phyloP scores from a whole-genome alignment of 2,113 vertebrate genomes.

The Blennius ocellaris region DNA sequence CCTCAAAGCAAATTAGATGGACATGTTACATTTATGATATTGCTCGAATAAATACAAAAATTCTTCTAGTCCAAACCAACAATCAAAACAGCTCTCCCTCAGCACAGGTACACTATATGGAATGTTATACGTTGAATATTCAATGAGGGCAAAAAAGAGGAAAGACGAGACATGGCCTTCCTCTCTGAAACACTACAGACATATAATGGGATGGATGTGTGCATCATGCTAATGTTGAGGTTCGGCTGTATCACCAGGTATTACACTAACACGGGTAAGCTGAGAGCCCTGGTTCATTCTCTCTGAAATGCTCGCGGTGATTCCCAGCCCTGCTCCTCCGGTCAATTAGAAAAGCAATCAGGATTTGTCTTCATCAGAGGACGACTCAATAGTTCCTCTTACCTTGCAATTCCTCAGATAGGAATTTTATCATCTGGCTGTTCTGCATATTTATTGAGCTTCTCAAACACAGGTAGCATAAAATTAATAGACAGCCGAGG shows the following conservation, averaged over 20 bases:
- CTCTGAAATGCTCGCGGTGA: slow-evolving; percentile 41
- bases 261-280: slow-evolving; percentile 51
- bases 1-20: too few species aligned
- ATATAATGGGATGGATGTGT: slow-evolving; percentile 57
- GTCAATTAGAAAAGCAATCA: slow-evolving; percentile 71
- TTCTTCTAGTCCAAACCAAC: too few species aligned
- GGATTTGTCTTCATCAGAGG: slow-evolving; percentile 73
- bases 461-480: slow-evolving; percentile 57
- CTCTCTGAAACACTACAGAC: slow-evolving; percentile 27
- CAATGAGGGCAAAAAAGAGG: slow-evolving; percentile 25
- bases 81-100: too few species aligned
- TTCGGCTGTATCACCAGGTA: slow-evolving; percentile 41
- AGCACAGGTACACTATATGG: slow-evolving; percentile 13
- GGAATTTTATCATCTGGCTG: slow-evolving; percentile 57
- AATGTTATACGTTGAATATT: slow-evolving; percentile 34
- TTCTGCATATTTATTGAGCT: slow-evolving; percentile 74
- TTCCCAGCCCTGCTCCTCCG: slow-evolving; percentile 47
- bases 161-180: slow-evolving; percentile 40
- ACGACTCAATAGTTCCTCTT: slow-evolving; percentile 50
- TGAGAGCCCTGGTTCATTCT: slow-evolving; percentile 26
- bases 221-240: slow-evolving; percentile 24
- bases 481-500: slow-evolving; percentile 57
- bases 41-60: too few species aligned
- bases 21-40: too few species aligned
- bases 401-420: slow-evolving; percentile 54